Conservation (phyloP, 2,888 invertebrate species). For the Zeuzera pyrina region DNA sequence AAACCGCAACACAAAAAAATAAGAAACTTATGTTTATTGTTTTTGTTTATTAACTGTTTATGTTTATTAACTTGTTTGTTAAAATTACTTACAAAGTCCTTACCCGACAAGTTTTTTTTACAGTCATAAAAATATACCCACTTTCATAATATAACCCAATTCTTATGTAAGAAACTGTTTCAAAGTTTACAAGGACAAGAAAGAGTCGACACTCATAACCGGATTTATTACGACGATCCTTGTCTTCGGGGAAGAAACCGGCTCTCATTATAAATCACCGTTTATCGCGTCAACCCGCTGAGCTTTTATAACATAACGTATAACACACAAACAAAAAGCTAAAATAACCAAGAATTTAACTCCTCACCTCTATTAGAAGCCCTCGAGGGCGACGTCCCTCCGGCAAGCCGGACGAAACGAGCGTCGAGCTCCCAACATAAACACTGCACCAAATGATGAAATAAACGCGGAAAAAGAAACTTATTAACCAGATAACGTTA, state of each 20-base stretch:
- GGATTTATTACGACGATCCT: conserved; percentile 30
- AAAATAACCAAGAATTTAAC: conserved; percentile 28
- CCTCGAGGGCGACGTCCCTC: conserved; percentile 66
- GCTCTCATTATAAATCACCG: conserved; percentile 26
- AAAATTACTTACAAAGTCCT: too few species aligned
- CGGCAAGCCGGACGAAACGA: conserved; percentile 49
- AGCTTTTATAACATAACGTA: neutral
- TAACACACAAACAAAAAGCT: conserved; percentile 25
- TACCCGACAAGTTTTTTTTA: too few species aligned
- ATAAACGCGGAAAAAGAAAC: conserved; percentile 34
- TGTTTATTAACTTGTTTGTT: too few species aligned
- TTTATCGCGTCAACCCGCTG: conserved; percentile 11
- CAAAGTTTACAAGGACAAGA: conserved; percentile 1
- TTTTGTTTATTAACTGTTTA: too few species aligned
- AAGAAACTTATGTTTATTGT: too few species aligned
- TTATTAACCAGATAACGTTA: conserved; percentile 1
- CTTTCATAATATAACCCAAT: too few species aligned
- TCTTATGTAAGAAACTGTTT: too few species aligned
- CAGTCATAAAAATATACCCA: too few species aligned
- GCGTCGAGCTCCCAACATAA: conserved; percentile 64
- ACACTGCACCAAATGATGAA: conserved; percentile 65
- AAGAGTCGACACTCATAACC: conserved; percentile 19
- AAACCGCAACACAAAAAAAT: too few species aligned
- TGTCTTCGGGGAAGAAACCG: conserved; percentile 32
- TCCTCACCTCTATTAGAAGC: conserved; percentile 52